These are phyloP conservation scores for Heterodera filipjevi DNA, from an alignment of 2,888 invertebrate genomes.

Conservation along the genomic window DNA sequence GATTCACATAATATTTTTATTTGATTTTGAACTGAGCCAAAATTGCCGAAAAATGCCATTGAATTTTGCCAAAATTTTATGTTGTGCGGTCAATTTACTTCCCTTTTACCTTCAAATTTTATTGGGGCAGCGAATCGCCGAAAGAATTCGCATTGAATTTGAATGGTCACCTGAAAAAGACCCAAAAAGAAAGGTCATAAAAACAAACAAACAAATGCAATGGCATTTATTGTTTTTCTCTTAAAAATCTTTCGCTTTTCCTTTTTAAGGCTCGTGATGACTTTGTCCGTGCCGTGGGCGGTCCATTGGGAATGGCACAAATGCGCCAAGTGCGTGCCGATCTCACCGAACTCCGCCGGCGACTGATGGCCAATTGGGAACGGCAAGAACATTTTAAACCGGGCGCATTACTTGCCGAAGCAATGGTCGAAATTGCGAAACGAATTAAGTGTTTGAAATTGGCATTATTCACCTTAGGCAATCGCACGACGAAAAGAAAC, in stretches of 20 bases:
- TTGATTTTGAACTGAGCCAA: not conserved
- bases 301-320: conserved; percentile 32
- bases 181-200: not conserved
- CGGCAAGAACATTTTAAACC: conserved; percentile 11
- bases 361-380: conserved; percentile 30
- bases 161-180: not conserved
- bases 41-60: conserved; percentile 6
- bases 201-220: too few species aligned
- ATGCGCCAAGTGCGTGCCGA: conserved; percentile 31
- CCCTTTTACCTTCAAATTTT: conserved; percentile 1
- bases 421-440: conserved; percentile 25
- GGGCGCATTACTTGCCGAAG: conserved; percentile 31
- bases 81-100: not conserved
- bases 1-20: not conserved
- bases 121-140: not conserved
- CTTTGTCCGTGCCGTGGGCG: conserved; percentile 26
- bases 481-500: conserved; percentile 13
- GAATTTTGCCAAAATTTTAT: conserved; percentile 1
- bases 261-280: conserved; percentile 27
- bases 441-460: too few species aligned
- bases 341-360: conserved; percentile 19
- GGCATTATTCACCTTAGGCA: conserved; percentile 11
- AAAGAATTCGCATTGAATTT: conserved; percentile 20
- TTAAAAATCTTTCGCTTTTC: too few species aligned
- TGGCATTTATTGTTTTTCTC: not conserved